phyloP scores from a whole-genome alignment of 2,797 vertebrate species.

The Platalea minor region DNA sequence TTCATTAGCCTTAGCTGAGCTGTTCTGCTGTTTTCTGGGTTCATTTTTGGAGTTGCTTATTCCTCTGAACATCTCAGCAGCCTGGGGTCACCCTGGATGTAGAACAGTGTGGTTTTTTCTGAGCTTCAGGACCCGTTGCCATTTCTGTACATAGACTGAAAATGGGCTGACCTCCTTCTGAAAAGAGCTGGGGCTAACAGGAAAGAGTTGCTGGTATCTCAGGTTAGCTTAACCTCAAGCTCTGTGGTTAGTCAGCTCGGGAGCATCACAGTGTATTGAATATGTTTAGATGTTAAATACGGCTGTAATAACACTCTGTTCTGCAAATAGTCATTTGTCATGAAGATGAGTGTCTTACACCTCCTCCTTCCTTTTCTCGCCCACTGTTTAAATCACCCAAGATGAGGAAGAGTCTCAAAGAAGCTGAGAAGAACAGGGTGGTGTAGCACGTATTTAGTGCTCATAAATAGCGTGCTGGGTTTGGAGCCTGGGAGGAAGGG shows the following conservation, averaged over 20 bases:
- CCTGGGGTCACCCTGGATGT: not conserved
- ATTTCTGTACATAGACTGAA: not conserved
- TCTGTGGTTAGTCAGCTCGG: not conserved
- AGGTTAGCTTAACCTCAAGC: not conserved
- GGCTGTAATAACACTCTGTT: slow-evolving; percentile 37
- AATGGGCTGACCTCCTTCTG: not conserved
- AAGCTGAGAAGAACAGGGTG: not conserved
- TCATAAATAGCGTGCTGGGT: not conserved
- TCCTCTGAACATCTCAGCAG: not conserved
- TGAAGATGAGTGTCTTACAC: slow-evolving; percentile 65
- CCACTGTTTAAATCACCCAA: slow-evolving; percentile 25
- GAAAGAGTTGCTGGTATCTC: not conserved
- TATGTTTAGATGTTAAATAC: slow-evolving; percentile 21
- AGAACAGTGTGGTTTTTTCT: not conserved
- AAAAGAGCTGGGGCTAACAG: not conserved
- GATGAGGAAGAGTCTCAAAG: slow-evolving; percentile 19
- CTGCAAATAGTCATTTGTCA: slow-evolving; percentile 57
- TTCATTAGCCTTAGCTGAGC: not conserved
- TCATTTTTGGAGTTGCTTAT: not conserved
- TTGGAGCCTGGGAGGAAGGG: not conserved
- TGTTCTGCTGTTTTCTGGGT: not conserved
- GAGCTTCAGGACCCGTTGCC: not conserved
- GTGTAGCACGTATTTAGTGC: not conserved
- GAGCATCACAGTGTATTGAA: not conserved
- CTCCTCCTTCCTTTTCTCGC: slow-evolving; percentile 63